Evolutionary conservation across 1,140 invertebrate genomes (phyloP).

Genomic region (Calosoma granatense): DNA sequence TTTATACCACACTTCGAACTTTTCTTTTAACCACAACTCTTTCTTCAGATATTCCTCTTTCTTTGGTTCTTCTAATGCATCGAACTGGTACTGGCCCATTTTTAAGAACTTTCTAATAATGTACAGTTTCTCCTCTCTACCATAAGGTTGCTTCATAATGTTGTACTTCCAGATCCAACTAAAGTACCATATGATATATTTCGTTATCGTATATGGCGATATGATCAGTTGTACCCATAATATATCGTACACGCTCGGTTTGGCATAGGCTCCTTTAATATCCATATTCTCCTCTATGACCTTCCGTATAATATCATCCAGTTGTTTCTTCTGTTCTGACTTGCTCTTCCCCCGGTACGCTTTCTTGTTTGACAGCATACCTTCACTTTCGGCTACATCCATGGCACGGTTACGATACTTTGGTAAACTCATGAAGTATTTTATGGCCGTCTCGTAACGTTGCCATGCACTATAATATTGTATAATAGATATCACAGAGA

Average conservation of each 20-base stretch:
- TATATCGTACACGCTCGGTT: slow-evolving; percentile 63
- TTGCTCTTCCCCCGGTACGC: slow-evolving; percentile 48
- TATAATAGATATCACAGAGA: slow-evolving; percentile 73
- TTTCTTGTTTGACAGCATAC: slow-evolving; percentile 45
- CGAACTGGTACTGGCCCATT: slow-evolving; percentile 56
- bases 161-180: slow-evolving; percentile 73
- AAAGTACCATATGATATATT: slow-evolving; percentile 62
- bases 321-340: slow-evolving; percentile 67
- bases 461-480: slow-evolving; percentile 71
- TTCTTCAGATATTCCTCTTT: slow-evolving; percentile 60
- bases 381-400: slow-evolving; percentile 69
- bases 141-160: slow-evolving; percentile 65
- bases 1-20: slow-evolving; percentile 69
- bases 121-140: slow-evolving; percentile 72
- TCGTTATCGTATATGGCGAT: slow-evolving; percentile 57
- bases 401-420: slow-evolving; percentile 78
- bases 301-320: slow-evolving; percentile 57
- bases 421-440: slow-evolving; percentile 74
- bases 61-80: slow-evolving; percentile 61
- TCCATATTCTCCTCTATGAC: slow-evolving; percentile 86
- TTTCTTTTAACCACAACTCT: slow-evolving; percentile 73
- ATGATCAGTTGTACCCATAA: slow-evolving; percentile 74
- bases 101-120: slow-evolving; percentile 69
- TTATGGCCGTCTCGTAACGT: slow-evolving; percentile 72
- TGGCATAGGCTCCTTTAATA: slow-evolving; percentile 80